phyloP scores from a whole-genome alignment of 2,797 vertebrate genomes.

The Semaprochilodus insignis region DNA sequence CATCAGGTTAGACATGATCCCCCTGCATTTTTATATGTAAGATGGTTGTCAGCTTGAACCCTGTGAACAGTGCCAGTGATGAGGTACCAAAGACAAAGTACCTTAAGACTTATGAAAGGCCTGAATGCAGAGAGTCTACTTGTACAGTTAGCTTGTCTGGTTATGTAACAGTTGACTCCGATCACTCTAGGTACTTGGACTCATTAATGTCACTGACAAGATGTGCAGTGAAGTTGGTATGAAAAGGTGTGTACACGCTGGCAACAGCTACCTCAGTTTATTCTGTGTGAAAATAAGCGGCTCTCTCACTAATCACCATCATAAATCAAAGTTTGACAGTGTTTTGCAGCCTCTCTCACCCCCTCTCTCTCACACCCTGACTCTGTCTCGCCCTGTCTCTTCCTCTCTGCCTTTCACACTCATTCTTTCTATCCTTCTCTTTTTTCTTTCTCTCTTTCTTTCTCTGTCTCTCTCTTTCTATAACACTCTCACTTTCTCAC shows the following conservation, averaged over 20 bases:
- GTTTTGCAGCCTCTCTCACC: neutral
- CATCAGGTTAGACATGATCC: neutral
- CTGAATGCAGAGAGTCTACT: neutral
- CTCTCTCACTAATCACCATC: conserved; percentile 1
- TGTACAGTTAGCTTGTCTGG: neutral
- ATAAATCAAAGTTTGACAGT: conserved; percentile 8
- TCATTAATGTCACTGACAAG: conserved; percentile 2
- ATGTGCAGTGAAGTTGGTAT: neutral
- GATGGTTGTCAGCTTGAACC: neutral
- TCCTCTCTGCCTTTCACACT: neutral
- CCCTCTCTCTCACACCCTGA: neutral
- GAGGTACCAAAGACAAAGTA: neutral
- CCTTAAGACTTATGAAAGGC: too few species aligned
- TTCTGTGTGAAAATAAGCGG: neutral
- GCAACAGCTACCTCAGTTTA: neutral
- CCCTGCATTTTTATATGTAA: neutral
- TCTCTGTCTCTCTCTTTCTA: too few species aligned
- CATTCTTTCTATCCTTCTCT: neutral
- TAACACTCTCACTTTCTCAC: neutral
- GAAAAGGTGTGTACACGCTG: neutral
- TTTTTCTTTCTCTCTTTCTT: neutral
- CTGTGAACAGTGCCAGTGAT: neutral
- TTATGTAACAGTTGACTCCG: neutral
- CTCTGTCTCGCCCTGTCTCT: neutral
- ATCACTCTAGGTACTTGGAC: neutral